Conservation (phyloP, 2,113 vertebrate genomes). For the Synodontis membranacea region DNA sequence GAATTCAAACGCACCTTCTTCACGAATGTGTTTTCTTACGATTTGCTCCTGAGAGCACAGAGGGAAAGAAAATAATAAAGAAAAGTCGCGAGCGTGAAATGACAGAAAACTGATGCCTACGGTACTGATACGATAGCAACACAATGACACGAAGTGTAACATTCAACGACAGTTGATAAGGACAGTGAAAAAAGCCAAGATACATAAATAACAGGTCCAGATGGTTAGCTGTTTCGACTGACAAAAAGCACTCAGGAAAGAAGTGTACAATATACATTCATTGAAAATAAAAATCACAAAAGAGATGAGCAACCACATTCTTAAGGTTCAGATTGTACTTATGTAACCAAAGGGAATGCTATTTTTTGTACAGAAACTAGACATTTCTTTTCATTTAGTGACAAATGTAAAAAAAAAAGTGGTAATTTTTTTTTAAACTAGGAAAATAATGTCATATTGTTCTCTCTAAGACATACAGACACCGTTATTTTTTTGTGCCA, state of each 20-base stretch:
- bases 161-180: conserved; percentile 38
- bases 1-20: neutral
- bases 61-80: neutral
- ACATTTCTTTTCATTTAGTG: conserved; percentile 56
- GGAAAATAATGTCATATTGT: conserved; percentile 36
- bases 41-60: conserved; percentile 17
- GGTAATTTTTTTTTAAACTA: conserved; percentile 28
- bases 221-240: conserved; percentile 43
- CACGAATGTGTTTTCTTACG: neutral
- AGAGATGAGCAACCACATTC: conserved; percentile 44
- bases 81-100: too few relatives aligned
- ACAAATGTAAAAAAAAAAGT: conserved; percentile 32
- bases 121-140: conserved; percentile 25
- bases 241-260: conserved; percentile 24
- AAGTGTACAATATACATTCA: conserved; percentile 25
- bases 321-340: conserved; percentile 50
- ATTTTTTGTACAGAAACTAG: conserved; percentile 46
- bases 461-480: neutral
- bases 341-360: conserved; percentile 59
- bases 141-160: conserved; percentile 36
- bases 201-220: conserved; percentile 47
- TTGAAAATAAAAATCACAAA: conserved; percentile 47
- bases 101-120: conserved; percentile 31
- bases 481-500: neutral
- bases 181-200: conserved; percentile 41